These are phyloP conservation scores for Arnoldichthys spilopterus DNA, from an alignment of 2,797 vertebrate species.

Conservation along the genomic window DNA sequence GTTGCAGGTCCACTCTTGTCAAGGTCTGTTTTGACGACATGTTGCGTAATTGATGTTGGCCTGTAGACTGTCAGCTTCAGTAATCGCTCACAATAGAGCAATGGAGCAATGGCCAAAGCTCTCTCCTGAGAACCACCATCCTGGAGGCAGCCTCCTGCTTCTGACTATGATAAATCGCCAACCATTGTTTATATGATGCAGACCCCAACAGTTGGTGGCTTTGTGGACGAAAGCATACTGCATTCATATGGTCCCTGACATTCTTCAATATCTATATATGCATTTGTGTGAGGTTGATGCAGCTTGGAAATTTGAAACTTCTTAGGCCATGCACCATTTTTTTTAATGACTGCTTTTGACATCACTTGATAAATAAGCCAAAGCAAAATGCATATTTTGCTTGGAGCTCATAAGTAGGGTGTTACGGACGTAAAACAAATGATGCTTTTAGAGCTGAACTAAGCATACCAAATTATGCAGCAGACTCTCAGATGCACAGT, in stretches of 20 bases:
- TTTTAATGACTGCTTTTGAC: slow-evolving; percentile 8
- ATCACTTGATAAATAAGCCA: slow-evolving; percentile 9
- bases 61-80: slow-evolving; percentile 20
- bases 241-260: background rate
- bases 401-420: slow-evolving; percentile 19
- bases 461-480: slow-evolving; percentile 32
- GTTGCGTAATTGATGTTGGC: slow-evolving; percentile 11
- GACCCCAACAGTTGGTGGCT: background rate
- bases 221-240: background rate
- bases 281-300: background rate
- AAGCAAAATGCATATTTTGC: background rate
- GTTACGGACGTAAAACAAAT: slow-evolving; percentile 38
- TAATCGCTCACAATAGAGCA: slow-evolving; percentile 18
- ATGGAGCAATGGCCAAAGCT: background rate
- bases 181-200: background rate
- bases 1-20: background rate
- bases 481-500: slow-evolving; percentile 17
- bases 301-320: background rate
- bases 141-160: background rate
- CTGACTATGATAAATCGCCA: slow-evolving; percentile 22
- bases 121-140: background rate
- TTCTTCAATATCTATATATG: background rate
- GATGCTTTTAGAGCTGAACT: slow-evolving; percentile 45
- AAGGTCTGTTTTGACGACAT: slow-evolving; percentile 19
- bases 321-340: background rate